Conservation (phyloP, 2,113 vertebrate species). For the Alligator mississippiensis region DNA sequence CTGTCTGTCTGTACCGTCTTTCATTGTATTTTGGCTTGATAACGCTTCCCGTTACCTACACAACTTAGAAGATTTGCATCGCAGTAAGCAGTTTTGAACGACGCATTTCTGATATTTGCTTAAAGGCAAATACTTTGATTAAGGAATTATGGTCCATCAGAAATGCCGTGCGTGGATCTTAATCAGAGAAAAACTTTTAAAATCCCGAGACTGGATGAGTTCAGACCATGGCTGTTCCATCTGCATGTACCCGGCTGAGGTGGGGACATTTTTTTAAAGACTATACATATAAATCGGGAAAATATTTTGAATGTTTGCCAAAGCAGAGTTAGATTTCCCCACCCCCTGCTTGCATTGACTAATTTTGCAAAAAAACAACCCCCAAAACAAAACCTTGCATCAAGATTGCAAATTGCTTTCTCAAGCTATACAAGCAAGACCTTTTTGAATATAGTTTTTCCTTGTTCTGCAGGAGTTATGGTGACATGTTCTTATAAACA, state of each 20-base stretch:
- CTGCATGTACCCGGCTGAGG: conserved; percentile 13
- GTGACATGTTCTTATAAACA: conserved; percentile 23
- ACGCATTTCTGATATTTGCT: too few relatives aligned
- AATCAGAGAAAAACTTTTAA: background rate
- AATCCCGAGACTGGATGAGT: background rate
- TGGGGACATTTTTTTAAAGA: background rate
- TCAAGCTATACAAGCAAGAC: conserved; percentile 7
- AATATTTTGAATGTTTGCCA: conserved; percentile 37
- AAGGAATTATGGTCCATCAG: background rate
- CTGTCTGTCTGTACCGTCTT: background rate
- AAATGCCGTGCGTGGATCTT: background rate
- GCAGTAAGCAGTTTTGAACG: background rate
- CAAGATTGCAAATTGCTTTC: conserved; percentile 15
- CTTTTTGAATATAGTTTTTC: background rate
- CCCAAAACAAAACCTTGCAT: too few relatives aligned
- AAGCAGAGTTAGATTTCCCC: conserved; percentile 31
- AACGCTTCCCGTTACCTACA: background rate
- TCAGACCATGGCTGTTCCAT: background rate
- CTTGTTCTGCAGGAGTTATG: conserved; percentile 9
- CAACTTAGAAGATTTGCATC: background rate
- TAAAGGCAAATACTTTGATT: background rate
- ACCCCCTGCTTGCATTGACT: background rate
- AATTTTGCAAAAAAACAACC: background rate
- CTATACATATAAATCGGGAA: background rate
- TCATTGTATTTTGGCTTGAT: conserved; percentile 25